phyloP scores from a whole-genome alignment of 2,888 invertebrate genomes.

The Nomada fucata region DNA sequence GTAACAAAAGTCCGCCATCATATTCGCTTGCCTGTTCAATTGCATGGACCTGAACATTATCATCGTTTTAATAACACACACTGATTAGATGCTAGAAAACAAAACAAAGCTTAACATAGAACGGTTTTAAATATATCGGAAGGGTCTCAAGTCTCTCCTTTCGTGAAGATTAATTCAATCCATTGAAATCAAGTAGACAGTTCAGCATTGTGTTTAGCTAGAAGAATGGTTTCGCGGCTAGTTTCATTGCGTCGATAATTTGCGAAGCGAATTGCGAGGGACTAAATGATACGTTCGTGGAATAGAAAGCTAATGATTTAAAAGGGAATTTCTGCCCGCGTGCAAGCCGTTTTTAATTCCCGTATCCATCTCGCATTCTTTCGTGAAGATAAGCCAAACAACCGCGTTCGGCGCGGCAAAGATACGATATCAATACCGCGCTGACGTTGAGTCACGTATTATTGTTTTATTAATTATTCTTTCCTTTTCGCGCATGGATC shows the following conservation, averaged over 20 bases:
- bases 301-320: slow-evolving; percentile 15
- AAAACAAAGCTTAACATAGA: background rate
- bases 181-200: background rate
- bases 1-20: slow-evolving; percentile 84
- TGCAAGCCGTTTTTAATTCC: slow-evolving; percentile 36
- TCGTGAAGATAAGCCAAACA: slow-evolving; percentile 66
- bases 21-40: slow-evolving; percentile 76
- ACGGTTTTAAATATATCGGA: background rate
- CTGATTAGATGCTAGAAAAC: background rate
- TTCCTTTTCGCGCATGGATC: background rate
- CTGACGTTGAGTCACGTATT: slow-evolving; percentile 64
- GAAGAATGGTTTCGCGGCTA: too few species aligned
- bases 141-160: background rate
- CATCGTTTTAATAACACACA: background rate
- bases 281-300: background rate
- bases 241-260: too few species aligned
- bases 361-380: slow-evolving; percentile 47
- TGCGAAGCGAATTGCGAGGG: background rate
- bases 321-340: slow-evolving; percentile 5
- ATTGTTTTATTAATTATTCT: background rate
- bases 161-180: background rate
- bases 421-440: slow-evolving; percentile 72
- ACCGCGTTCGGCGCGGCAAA: slow-evolving; percentile 60
- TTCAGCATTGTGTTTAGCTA: too few species aligned
- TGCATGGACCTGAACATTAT: slow-evolving; percentile 77